Evolutionary conservation across 2,113 vertebrate genomes (phyloP).

Genomic region (Dicrurus megarhynchus): DNA sequence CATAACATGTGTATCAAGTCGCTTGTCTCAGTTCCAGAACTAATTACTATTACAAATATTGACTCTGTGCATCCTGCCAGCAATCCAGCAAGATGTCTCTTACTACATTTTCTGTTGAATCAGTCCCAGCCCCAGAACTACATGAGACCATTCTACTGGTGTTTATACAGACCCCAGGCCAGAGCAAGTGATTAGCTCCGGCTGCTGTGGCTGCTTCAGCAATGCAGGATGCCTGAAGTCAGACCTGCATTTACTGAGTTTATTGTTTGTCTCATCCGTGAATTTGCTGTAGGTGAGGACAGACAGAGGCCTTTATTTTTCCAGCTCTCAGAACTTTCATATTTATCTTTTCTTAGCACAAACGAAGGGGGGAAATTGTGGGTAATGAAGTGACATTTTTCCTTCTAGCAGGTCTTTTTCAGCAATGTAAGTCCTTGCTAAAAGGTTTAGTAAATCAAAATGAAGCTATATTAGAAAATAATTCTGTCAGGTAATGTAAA

Average conservation of each 20-base stretch:
- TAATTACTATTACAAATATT: constrained; percentile 56
- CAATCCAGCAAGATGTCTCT: neutral
- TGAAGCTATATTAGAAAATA: neutral
- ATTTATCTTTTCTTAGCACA: neutral
- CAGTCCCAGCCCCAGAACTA: neutral
- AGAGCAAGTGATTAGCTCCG: constrained; percentile 19
- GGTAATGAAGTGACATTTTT: neutral
- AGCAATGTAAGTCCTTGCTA: neutral
- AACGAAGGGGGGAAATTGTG: neutral
- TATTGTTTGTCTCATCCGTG: neutral
- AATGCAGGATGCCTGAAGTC: neutral
- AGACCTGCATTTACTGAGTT: neutral
- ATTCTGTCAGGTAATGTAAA: neutral
- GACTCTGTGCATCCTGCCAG: constrained; percentile 1
- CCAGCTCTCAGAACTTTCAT: neutral
- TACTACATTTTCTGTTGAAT: neutral
- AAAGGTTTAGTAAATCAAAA: neutral
- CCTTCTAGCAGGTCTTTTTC: neutral
- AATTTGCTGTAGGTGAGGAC: neutral
- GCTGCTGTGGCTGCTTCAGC: neutral
- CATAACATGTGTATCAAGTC: neutral
- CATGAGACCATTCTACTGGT: neutral
- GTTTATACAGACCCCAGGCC: constrained; percentile 33
- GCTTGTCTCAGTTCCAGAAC: constrained; percentile 13
- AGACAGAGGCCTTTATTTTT: neutral